Base-by-base conservation (phyloP, 1,140 invertebrate species). In the Sesamia nonagrioides region DNA sequence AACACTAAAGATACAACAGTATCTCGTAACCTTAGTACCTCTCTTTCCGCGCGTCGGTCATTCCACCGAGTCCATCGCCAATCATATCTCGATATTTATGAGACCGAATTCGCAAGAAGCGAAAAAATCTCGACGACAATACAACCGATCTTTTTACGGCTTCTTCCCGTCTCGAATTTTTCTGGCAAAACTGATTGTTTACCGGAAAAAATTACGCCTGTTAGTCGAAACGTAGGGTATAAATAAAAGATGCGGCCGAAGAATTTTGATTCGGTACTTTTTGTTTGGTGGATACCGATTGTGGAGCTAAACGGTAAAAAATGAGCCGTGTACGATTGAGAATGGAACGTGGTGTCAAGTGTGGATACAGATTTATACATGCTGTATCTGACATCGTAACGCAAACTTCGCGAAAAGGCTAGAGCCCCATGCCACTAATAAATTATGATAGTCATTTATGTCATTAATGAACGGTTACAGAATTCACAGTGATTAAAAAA, bases 121-220 rank as follows among this genome's bases (percentile, higher is more conserved):
- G 75, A 89, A 91, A 92, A 93, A 91, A 87, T 66, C 60, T 85
- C 85, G 78, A 40, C 81, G 85, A 76, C 88, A 86, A 88, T 85
- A 88, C 86, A 77, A 69, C 63, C 75, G 80, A 84, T 81, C 86
- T 93, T 94, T 94, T 93, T 94, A 94, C 88, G 86, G 88, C 87
- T 91, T 92, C 88, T 90, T 92, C 89, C 88, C 88, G 89, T 90
- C 84, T 88, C 91, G 91, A 89, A 93, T 93, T 94, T 94, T 94
- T 94, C 92, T 89, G 88, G 82, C 89, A 94, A 94, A 94, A 94
- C 89, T 93, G 91, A 94, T 94, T 94, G 93, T 94, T 94, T 94
- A 93, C 88, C 91, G 93, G 93, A 94, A 94, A 94, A 94, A 94
- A 94, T 94, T 92, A 94, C 92, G 91, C 88, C 92, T 94, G 93